Evolutionary conservation across 2,113 vertebrate species (phyloP).

Genomic region (zebrafish (Danio rerio)): DNA sequence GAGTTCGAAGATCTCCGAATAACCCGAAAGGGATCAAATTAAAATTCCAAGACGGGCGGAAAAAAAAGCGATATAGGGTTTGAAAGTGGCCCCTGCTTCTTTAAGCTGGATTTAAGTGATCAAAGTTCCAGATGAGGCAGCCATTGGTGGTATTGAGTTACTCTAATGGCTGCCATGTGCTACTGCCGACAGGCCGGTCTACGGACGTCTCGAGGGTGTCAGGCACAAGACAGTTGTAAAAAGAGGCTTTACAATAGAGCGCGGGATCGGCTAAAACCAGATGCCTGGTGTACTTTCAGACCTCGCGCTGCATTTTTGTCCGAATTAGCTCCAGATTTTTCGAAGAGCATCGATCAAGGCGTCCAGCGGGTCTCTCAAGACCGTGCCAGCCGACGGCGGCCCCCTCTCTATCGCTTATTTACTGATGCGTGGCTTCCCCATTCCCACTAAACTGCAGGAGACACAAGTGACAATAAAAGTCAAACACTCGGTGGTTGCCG

Average conservation of each 20-base stretch:
- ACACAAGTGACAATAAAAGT: slow-evolving; percentile 83
- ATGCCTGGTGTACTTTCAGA: slow-evolving; percentile 32
- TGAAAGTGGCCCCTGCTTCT: slow-evolving; percentile 44
- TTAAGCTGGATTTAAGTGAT: slow-evolving; percentile 60
- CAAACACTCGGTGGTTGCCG: slow-evolving; percentile 87
- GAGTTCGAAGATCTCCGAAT: slow-evolving; percentile 47
- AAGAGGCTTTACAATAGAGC: slow-evolving; percentile 30
- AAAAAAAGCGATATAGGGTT: slow-evolving; percentile 50
- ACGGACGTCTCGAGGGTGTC: slow-evolving; percentile 39
- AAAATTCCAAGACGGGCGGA: slow-evolving; percentile 55
- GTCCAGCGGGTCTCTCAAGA: slow-evolving; percentile 27
- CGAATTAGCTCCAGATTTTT: slow-evolving; percentile 18
- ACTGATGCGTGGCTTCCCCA: slow-evolving; percentile 80
- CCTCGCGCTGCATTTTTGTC: background rate
- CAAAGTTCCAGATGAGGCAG: slow-evolving; percentile 47
- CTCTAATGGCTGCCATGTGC: slow-evolving; percentile 61
- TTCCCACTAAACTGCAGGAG: slow-evolving; percentile 88
- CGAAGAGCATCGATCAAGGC: slow-evolving; percentile 6
- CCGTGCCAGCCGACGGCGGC: slow-evolving; percentile 8
- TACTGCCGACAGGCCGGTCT: slow-evolving; percentile 42
- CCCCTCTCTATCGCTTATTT: slow-evolving; percentile 89
- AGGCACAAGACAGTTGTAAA: slow-evolving; percentile 46
- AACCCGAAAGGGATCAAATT: slow-evolving; percentile 57
- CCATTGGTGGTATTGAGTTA: slow-evolving; percentile 51
- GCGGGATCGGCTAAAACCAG: slow-evolving; percentile 55